These are phyloP conservation scores for Diadophis punctatus DNA, from an alignment of 2,113 vertebrate genomes.

Conservation along the genomic window DNA sequence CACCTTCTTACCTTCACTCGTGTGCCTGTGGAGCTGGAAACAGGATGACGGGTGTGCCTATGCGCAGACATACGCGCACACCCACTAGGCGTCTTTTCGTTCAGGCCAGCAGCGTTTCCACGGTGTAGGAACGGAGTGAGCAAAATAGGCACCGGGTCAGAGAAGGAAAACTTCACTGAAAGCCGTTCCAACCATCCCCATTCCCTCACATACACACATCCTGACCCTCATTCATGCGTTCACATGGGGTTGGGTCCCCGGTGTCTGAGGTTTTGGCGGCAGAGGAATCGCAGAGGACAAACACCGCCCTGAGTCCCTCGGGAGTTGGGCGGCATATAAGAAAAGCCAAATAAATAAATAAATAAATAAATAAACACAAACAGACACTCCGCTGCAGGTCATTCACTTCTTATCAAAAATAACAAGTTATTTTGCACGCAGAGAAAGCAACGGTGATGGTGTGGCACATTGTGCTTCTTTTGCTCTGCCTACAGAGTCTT, in stretches of 20 bases:
- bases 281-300: not conserved
- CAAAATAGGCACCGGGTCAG: not conserved
- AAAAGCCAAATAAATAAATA: too few species aligned
- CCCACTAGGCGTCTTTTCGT: not conserved
- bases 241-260: not conserved
- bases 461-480: not conserved
- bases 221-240: not conserved
- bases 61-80: too few species aligned
- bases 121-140: fast-evolving
- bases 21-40: not conserved
- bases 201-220: not conserved
- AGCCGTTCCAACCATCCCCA: not conserved
- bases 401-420: not conserved
- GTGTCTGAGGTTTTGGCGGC: not conserved
- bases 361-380: too few species aligned
- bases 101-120: not conserved
- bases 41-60: not conserved
- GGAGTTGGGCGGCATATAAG: too few species aligned
- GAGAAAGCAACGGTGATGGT: not conserved
- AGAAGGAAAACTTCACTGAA: not conserved
- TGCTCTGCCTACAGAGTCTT: not conserved
- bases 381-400: not conserved
- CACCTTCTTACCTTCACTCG: not conserved
- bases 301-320: too few species aligned
- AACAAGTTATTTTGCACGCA: not conserved